These are phyloP conservation scores for Phoeniculus purpureus DNA, from an alignment of 2,797 vertebrate species.

Conservation along the genomic window DNA sequence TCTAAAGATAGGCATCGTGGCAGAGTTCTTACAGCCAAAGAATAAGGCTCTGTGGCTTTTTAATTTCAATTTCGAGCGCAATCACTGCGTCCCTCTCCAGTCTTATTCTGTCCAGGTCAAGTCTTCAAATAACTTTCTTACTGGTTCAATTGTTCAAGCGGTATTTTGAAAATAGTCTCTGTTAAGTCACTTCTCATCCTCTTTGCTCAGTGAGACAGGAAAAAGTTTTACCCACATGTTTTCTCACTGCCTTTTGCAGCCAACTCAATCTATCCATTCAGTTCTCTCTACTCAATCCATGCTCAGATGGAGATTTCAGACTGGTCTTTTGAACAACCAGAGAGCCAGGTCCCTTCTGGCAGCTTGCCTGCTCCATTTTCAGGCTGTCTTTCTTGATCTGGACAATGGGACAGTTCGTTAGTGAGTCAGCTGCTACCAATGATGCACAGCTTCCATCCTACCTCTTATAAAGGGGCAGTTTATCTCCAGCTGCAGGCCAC, in stretches of 20 bases:
- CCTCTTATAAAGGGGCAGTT: not conserved
- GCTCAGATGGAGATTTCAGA: not conserved
- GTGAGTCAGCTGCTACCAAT: not conserved
- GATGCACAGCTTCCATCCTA: not conserved
- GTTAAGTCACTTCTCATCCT: not conserved
- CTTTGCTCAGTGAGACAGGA: not conserved
- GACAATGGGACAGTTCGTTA: not conserved
- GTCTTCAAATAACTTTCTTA: conserved; percentile 15
- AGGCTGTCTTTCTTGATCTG: not conserved
- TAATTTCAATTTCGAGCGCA: not conserved
- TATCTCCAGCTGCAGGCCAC: not conserved
- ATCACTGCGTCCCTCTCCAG: not conserved
- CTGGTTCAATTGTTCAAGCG: not conserved
- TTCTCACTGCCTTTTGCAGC: not conserved
- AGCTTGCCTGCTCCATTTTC: not conserved
- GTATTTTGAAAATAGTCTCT: conserved; percentile 22
- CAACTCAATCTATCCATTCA: not conserved
- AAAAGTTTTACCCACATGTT: not conserved
- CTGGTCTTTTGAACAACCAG: not conserved
- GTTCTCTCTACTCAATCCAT: not conserved
- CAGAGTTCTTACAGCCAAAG: conserved; percentile 1
- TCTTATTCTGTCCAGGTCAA: conserved; percentile 7
- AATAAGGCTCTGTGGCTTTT: not conserved
- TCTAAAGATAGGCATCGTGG: not conserved
- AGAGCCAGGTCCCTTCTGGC: not conserved